These are phyloP conservation scores for Lophura nycthemera DNA, from an alignment of 2,113 vertebrate genomes.

Conservation along the genomic window DNA sequence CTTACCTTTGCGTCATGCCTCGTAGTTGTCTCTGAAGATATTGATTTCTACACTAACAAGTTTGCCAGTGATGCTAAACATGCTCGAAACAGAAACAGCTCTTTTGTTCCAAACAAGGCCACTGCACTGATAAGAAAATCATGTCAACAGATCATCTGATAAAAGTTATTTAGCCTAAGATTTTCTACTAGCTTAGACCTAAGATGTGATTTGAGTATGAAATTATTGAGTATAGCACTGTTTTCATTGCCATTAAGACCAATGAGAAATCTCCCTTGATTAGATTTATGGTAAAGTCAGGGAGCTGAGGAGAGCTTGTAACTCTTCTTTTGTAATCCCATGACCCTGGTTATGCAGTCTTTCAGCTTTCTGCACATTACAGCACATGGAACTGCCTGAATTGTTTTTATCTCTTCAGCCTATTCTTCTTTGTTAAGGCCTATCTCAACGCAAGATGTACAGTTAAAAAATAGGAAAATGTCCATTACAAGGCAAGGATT, in stretches of 20 bases:
- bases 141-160: neutral
- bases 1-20: neutral
- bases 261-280: neutral
- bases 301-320: neutral
- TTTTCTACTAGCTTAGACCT: neutral
- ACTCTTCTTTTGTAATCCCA: neutral
- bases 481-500: neutral
- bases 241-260: neutral
- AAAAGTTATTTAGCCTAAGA: neutral
- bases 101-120: neutral
- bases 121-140: neutral
- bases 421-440: neutral
- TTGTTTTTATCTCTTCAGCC: neutral
- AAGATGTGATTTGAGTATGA: neutral
- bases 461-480: neutral
- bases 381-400: rapidly evolving
- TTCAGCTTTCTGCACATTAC: neutral
- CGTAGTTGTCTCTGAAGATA: rapidly evolving
- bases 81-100: neutral
- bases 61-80: neutral
- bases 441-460: neutral
- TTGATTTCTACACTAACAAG: rapidly evolving
- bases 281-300: neutral
- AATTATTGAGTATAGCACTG: neutral
- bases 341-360: neutral